Evolutionary conservation across 23 tunicate genomes (phyloP).

Genomic region (Styela plicata): DNA sequence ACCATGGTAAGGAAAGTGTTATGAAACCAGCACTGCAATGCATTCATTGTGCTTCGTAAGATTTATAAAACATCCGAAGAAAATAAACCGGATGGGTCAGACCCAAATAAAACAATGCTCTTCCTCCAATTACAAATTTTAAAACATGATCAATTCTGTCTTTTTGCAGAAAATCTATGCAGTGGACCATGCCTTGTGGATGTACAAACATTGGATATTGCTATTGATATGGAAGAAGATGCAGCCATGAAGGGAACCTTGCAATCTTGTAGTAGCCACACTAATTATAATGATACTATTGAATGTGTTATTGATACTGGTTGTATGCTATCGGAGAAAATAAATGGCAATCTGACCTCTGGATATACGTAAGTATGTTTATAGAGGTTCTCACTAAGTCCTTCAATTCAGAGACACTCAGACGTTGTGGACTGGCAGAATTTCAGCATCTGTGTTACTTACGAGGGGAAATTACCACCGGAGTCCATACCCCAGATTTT

Average conservation of each 20-base stretch:
- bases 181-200: not conserved
- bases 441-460: not conserved
- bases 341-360: not conserved
- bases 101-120: not conserved
- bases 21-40: too few relatives aligned
- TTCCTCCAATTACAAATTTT: too few relatives aligned
- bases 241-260: not conserved
- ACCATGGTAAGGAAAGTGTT: too few relatives aligned
- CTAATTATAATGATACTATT: not conserved
- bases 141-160: not conserved
- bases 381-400: not conserved
- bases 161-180: not conserved
- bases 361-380: not conserved
- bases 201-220: not conserved
- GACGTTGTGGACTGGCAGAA: not conserved
- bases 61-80: not conserved
- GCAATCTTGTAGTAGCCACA: not conserved
- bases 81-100: not conserved
- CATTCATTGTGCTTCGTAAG: too few relatives aligned
- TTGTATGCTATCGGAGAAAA: slow-evolving; percentile 24
- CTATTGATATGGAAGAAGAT: not conserved
- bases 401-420: not conserved
- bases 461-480: not conserved
- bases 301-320: slow-evolving; percentile 20
- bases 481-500: not conserved